Conservation (phyloP, 2,888 invertebrate species). For the Leptopterna dolabrata region DNA sequence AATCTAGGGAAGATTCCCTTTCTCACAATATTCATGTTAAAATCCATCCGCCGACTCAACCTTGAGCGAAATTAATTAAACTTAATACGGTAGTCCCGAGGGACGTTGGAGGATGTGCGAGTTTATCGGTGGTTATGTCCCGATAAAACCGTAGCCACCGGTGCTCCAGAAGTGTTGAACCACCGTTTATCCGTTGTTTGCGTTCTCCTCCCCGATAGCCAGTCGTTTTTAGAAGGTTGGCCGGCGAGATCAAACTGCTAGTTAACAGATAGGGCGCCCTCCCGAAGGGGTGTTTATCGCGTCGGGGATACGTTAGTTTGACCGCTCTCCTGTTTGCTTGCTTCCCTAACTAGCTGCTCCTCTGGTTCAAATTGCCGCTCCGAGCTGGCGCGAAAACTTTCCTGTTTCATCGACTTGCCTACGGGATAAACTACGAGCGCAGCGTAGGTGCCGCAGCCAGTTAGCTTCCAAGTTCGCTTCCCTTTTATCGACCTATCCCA, state of each 20-base stretch:
- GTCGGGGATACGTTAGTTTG: conserved; percentile 24
- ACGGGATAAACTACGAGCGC: background rate
- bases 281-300: conserved; percentile 1
- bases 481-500: background rate
- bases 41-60: no score
- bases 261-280: background rate
- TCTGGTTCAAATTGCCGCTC: background rate
- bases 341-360: background rate
- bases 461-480: background rate
- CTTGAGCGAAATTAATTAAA: no score
- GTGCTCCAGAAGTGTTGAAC: background rate
- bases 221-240: background rate
- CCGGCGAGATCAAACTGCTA: background rate
- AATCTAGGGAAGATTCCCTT: no score
- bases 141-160: no score
- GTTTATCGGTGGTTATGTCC: no score
- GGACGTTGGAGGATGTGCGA: no score
- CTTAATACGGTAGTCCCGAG: no score
- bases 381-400: background rate
- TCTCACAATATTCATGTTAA: no score
- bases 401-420: background rate
- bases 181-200: background rate
- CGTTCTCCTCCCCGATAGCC: background rate
- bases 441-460: background rate
- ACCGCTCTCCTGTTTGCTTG: conserved; percentile 6